Evolutionary conservation across 2,797 vertebrate genomes (phyloP), one percentile per base, ranked within the genome.

Genomic region (Arrhamphus sclerolepis): DNA sequence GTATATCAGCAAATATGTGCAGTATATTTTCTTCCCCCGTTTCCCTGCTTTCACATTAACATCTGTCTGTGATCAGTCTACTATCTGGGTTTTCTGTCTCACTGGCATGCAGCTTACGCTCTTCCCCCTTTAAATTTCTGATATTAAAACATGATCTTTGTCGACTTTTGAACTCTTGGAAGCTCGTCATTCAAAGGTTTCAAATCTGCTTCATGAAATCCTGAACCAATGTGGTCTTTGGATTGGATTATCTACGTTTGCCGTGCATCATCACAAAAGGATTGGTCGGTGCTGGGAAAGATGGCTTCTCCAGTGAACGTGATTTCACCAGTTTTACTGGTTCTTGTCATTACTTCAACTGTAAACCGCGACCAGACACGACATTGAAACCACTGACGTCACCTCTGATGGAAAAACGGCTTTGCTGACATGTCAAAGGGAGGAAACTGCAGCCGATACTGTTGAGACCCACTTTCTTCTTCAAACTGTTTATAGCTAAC

Each of bases 201-300:
- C 81, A 88, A 90, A 92, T 92, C 90, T 90, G 89, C 89, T 94
- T 89, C 68, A 86, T 85, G 83, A 92, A 93, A 95, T 94, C 89
- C 86, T 81, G 74, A 77, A 89, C 88, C 90, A 87, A 92, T 94
- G 92, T 92, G 92, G 78, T 92, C 77, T 89, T 89, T 84, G 75
- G 91, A 94, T 93, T 89, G 92, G 93, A 94, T 95, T 94, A 94
- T 87, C 85, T 82, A 81, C n/a, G 61, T 70, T 56, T 66, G 46
- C 46, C 29, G 11, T 41, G 64, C 24, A 54, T 83, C 69, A 67
- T 83, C 69, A 84, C 84, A 72, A 16, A 20, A 56, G 49, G 53
- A 47, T 49, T 71, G 4, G 54, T 59, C 46, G 16, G 26, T 49
- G 40, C 16, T 18, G 40, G 40, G 40, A 34, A 3, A 1, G 31